Percentiles rank a stretch among this genome's conserved stretches.
These are phyloP conservation scores for Euleptes europaea DNA, from an alignment of 2,113 vertebrate genomes.

Conservation along the genomic window DNA sequence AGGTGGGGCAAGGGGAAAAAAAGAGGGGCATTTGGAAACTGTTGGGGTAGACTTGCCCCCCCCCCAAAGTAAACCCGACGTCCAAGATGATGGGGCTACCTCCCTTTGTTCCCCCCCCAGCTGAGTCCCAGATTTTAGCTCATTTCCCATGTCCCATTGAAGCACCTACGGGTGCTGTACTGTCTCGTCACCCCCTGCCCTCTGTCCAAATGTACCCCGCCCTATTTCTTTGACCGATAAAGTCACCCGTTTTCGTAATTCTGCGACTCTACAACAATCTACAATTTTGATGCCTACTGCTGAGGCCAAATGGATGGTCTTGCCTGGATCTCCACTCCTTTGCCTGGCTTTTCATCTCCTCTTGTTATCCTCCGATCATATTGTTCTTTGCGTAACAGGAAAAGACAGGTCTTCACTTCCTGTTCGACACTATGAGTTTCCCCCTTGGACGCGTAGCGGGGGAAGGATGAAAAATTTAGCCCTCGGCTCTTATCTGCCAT, in stretches of 20 bases:
- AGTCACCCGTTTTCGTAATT: accelerated
- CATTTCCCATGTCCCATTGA: background rate
- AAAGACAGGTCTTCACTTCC: background rate
- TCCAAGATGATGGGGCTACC: background rate
- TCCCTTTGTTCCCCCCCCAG: accelerated
- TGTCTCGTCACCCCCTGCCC: no score
- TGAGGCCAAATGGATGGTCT: background rate
- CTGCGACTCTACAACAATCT: no score
- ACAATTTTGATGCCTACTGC: background rate
- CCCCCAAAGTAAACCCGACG: no score
- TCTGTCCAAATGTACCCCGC: background rate
- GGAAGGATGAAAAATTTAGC: accelerated
- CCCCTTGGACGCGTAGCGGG: background rate
- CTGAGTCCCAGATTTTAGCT: background rate
- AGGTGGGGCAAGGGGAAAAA: background rate
- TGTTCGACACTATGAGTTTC: accelerated
- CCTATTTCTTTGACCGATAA: background rate
- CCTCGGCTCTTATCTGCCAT: background rate
- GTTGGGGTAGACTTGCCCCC: background rate
- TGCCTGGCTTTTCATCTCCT: conserved; percentile 2
- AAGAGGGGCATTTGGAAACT: background rate
- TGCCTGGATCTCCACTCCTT: background rate
- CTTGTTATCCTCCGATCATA: accelerated
- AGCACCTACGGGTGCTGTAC: no score
- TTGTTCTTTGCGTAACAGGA: conserved; percentile 44